phyloP scores from a whole-genome alignment of 2,797 vertebrate genomes.

The Sorex maritimensis region DNA sequence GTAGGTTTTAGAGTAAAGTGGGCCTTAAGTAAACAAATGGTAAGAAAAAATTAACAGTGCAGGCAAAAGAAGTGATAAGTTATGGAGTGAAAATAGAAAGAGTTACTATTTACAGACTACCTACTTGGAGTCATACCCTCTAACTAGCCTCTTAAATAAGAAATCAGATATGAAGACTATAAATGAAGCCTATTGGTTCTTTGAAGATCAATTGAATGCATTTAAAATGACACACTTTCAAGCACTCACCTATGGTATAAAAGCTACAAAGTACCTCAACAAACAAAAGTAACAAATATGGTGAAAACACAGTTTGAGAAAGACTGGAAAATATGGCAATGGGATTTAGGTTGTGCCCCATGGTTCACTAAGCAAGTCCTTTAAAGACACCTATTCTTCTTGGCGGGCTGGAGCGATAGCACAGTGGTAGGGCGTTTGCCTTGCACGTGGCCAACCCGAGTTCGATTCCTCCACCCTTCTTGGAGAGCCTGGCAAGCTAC shows the following conservation, averaged over 20 bases:
- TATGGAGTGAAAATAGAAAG: background rate
- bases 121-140: background rate
- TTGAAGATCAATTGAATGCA: background rate
- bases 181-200: background rate
- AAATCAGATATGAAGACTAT: background rate
- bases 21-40: background rate
- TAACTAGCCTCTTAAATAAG: background rate
- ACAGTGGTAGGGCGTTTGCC: no score
- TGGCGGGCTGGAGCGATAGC: no score
- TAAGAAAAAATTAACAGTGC: background rate
- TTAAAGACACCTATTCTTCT: background rate
- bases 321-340: background rate
- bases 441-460: no score
- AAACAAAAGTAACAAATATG: background rate
- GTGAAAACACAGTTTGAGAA: slow-evolving; percentile 20
- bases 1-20: no score
- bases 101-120: background rate
- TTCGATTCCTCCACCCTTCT: no score
- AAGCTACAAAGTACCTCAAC: background rate
- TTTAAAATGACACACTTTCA: slow-evolving; percentile 44
- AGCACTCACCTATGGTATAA: background rate
- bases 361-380: background rate
- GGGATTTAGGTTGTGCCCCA: no score
- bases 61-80: background rate
- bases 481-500: no score